phyloP scores from a whole-genome alignment of 2,113 vertebrate genomes.

The Sylvia atricapilla region DNA sequence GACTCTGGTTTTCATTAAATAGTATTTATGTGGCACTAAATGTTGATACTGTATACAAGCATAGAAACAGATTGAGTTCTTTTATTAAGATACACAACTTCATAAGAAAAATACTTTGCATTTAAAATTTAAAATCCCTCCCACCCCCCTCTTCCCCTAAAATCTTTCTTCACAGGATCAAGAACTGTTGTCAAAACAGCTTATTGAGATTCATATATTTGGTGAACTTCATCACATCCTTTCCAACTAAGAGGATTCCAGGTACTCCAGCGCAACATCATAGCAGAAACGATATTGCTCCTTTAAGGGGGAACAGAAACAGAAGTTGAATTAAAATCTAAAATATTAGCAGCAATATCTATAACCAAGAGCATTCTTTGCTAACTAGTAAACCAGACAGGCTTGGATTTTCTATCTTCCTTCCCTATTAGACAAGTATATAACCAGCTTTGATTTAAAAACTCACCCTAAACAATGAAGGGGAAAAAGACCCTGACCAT shows the following conservation, averaged over 20 bases:
- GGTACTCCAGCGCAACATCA: constrained; percentile 92
- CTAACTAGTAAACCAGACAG: not conserved
- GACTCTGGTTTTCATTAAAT: constrained; percentile 67
- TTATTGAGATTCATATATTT: constrained; percentile 24
- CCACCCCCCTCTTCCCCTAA: constrained; percentile 66
- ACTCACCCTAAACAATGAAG: not conserved
- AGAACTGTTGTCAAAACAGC: constrained; percentile 68
- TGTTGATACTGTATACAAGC: constrained; percentile 73
- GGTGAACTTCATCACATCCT: constrained; percentile 39
- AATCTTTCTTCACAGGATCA: constrained; percentile 74
- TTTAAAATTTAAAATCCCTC: constrained; percentile 78
- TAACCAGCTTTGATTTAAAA: not conserved
- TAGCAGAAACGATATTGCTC: constrained; percentile 99
- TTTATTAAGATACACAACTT: constrained; percentile 82
- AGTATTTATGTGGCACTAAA: constrained; percentile 76
- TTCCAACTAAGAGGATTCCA: constrained; percentile 87
- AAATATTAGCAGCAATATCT: not conserved
- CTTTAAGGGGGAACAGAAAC: constrained; percentile 64
- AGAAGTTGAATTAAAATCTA: not conserved
- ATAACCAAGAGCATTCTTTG: not conserved
- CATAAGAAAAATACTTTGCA: constrained; percentile 84
- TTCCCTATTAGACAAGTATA: not conserved
- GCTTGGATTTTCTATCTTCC: not conserved
- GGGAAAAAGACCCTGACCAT: not conserved
- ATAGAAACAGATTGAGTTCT: constrained; percentile 76